phyloP scores from a whole-genome alignment of 2,113 vertebrate species.

The Barbus barbus region DNA sequence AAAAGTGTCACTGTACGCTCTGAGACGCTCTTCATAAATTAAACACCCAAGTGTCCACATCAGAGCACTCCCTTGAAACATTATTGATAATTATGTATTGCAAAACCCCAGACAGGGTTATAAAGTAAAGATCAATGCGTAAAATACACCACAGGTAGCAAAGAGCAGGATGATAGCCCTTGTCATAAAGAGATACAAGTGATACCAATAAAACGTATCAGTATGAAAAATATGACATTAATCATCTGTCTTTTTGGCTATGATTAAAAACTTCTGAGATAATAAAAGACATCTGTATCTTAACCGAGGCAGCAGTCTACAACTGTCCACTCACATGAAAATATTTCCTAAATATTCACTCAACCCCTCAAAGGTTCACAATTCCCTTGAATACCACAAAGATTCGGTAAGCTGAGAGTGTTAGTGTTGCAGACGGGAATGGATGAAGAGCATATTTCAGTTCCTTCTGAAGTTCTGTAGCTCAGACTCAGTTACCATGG shows the following conservation, averaged over 20 bases:
- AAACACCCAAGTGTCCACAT: slow-evolving; percentile 41
- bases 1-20: background rate
- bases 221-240: slow-evolving; percentile 43
- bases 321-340: background rate
- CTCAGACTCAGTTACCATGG: slow-evolving; percentile 46
- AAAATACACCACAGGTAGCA: slow-evolving; percentile 37
- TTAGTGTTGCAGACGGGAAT: slow-evolving; percentile 10
- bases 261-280: slow-evolving; percentile 36
- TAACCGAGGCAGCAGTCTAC: slow-evolving; percentile 18
- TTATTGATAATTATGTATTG: background rate
- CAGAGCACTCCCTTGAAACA: slow-evolving; percentile 30
- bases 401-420: background rate
- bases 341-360: background rate
- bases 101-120: background rate
- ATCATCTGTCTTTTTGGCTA: slow-evolving; percentile 40
- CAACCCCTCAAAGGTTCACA: background rate
- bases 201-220: background rate
- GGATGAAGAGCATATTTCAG: slow-evolving; percentile 34
- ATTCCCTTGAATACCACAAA: slow-evolving; percentile 6
- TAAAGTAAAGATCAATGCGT: slow-evolving; percentile 25
- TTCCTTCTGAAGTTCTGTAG: slow-evolving; percentile 46
- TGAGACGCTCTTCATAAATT: slow-evolving; percentile 51
- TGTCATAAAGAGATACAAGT: slow-evolving; percentile 36
- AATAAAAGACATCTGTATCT: slow-evolving; percentile 3
- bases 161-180: slow-evolving; percentile 62